A percentile compares a stretch with the other conserved stretches of the same genome.
Evolutionary conservation across 2,113 vertebrate species (phyloP).

Genomic region (Noctilio leporinus): DNA sequence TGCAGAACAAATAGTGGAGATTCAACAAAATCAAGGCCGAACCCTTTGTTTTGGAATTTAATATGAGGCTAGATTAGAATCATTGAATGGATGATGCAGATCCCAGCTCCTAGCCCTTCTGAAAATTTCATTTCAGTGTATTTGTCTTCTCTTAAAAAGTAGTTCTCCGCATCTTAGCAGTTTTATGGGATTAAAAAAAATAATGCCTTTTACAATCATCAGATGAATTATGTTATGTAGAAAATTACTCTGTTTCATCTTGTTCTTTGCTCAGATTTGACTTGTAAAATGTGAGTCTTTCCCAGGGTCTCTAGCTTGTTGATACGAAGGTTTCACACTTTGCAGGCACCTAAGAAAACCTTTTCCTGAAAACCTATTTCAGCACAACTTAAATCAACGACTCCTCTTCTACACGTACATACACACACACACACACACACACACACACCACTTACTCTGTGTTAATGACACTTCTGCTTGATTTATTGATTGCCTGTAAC

Average conservation of each 20-base stretch:
- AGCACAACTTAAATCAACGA: background rate
- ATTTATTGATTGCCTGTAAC: constrained; percentile 73
- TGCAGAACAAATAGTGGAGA: background rate
- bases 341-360: background rate
- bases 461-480: constrained; percentile 68
- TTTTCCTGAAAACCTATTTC: background rate
- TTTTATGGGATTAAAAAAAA: constrained; percentile 39
- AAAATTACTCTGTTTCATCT: background rate
- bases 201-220: background rate
- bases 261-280: background rate
- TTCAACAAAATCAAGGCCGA: background rate
- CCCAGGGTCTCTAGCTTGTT: background rate
- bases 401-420: background rate
- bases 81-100: background rate
- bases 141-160: background rate
- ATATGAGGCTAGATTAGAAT: background rate
- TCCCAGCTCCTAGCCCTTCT: background rate
- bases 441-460: background rate
- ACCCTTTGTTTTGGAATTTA: background rate
- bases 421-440: background rate
- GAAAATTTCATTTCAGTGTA: background rate
- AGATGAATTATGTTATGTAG: constrained; percentile 27
- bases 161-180: background rate
- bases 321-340: background rate
- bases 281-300: background rate